Conservation (phyloP, 2,888 invertebrate genomes). For the Lepidonotus clava region DNA sequence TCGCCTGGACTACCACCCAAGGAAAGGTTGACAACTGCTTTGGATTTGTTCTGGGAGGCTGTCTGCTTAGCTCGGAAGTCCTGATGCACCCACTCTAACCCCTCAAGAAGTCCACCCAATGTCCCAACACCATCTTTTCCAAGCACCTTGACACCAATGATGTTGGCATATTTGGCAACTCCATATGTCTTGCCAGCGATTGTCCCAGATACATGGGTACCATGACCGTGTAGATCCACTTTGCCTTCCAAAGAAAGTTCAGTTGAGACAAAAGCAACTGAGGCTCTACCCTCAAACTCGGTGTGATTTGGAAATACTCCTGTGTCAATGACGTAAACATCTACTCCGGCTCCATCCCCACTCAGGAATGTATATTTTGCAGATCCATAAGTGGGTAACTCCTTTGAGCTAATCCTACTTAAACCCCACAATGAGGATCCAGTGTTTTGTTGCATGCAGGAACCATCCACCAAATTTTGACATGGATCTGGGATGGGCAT, state of each 20-base stretch:
- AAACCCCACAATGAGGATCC: slow-evolving; percentile 40
- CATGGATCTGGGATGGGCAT: background rate
- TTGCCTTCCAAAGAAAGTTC: background rate
- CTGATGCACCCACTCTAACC: slow-evolving; percentile 43
- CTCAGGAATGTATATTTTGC: slow-evolving; percentile 11
- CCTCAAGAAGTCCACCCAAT: slow-evolving; percentile 32
- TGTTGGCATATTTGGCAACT: slow-evolving; percentile 50
- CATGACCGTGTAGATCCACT: slow-evolving; percentile 55
- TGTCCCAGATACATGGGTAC: slow-evolving; percentile 57
- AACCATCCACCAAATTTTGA: background rate
- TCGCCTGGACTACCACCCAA: slow-evolving; percentile 48
- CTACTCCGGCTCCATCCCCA: slow-evolving; percentile 48
- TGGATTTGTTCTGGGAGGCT: background rate
- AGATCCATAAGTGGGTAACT: background rate
- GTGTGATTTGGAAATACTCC: slow-evolving; percentile 48
- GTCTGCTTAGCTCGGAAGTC: slow-evolving; percentile 31
- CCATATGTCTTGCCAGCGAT: slow-evolving; percentile 57
- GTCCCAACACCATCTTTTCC: slow-evolving; percentile 53
- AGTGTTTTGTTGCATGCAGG: slow-evolving; percentile 1
- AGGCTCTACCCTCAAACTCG: slow-evolving; percentile 55
- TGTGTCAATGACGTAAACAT: slow-evolving; percentile 57
- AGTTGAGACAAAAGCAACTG: background rate
- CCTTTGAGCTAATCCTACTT: background rate
- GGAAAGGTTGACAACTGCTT: slow-evolving; percentile 48
- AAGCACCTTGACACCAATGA: slow-evolving; percentile 58